Evolutionary conservation across 2,113 vertebrate species (phyloP), one percentile per base, ranked within the genome.

Genomic region (Ursus arctos): DNA sequence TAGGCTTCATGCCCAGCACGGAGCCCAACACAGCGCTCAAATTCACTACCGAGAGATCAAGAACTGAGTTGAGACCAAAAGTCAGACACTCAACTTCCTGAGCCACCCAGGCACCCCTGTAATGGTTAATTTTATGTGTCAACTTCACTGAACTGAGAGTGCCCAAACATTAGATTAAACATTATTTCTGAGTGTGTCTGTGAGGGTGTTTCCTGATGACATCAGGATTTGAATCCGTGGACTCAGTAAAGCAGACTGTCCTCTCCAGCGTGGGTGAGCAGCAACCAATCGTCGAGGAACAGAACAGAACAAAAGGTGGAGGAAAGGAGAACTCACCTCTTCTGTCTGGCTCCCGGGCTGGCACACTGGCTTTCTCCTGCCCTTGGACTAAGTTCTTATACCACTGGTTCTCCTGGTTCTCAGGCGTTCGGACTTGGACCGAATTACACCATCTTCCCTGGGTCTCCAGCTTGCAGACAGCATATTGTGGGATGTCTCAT

Each of bases 241-340:
- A 21, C 15, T 49, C 31, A 28, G 21, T 19, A 91, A 40, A 67
- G 26, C 77, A 80, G 21, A 21, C 28, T 59, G 53, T 15, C 31
- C 10, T 61, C 9, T 49, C 53, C 21, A 19, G 0, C 0, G 13
- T n/a, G 31, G 28, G 4, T 12, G 14, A 21, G 12, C 36, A 13
- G 49, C 51, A 43, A 15, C 28, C 9, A n/a, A 40, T 33, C 77
- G 28, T 1, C 49, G 22, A 65, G 10, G 59, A 22, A 4, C 43
- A 10, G 1, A 55, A 10, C 9, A 49, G 53, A 61, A 26, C 79
- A 33, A 47, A 74, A 84, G 21, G 19, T 61, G 6, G 51, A 51
- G 53, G 31, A 28, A 51, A n/a, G 63, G 51, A 33, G 26, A 57
- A 49, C 22, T 16, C 61, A 43, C 7, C 24, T 53, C 33, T 40